A percentile compares a stretch with the other conserved stretches of the same genome.
These are phyloP conservation scores for Gavia stellata DNA, from an alignment of 2,113 vertebrate species.

Conservation along the genomic window DNA sequence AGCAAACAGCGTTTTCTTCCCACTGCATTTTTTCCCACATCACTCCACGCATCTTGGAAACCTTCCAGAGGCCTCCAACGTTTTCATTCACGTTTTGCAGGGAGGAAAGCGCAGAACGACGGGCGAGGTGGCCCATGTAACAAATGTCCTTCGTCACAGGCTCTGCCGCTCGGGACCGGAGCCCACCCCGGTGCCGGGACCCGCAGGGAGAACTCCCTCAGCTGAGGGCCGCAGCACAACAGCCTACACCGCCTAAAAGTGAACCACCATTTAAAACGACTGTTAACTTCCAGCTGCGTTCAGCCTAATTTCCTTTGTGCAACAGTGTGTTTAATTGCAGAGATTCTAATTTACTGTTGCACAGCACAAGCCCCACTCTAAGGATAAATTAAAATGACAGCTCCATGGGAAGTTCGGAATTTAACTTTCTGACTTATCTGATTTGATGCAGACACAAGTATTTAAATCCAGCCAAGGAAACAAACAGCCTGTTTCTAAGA, in stretches of 20 bases:
- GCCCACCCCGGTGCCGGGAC: neutral
- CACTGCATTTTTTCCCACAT: rapidly evolving
- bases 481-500: neutral
- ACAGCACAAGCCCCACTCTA: neutral
- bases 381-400: slow-evolving; percentile 35
- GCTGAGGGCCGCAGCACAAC: neutral
- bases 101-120: neutral
- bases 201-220: neutral
- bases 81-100: neutral
- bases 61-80: neutral
- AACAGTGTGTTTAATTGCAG: slow-evolving; percentile 33
- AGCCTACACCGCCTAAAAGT: neutral
- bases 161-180: neutral
- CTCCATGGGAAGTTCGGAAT: neutral
- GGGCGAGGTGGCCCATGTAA: rapidly evolving
- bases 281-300: slow-evolving; percentile 41
- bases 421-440: slow-evolving; percentile 47
- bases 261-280: slow-evolving; percentile 1
- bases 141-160: rapidly evolving
- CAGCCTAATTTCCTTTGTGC: slow-evolving; percentile 44
- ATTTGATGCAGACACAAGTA: slow-evolving; percentile 48
- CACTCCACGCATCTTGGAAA: neutral
- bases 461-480: slow-evolving; percentile 28
- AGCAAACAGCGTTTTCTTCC: neutral
- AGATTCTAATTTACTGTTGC: slow-evolving; percentile 5